Evolutionary conservation across 2,797 vertebrate genomes (phyloP).

Genomic region (Micrastur ruficollis): DNA sequence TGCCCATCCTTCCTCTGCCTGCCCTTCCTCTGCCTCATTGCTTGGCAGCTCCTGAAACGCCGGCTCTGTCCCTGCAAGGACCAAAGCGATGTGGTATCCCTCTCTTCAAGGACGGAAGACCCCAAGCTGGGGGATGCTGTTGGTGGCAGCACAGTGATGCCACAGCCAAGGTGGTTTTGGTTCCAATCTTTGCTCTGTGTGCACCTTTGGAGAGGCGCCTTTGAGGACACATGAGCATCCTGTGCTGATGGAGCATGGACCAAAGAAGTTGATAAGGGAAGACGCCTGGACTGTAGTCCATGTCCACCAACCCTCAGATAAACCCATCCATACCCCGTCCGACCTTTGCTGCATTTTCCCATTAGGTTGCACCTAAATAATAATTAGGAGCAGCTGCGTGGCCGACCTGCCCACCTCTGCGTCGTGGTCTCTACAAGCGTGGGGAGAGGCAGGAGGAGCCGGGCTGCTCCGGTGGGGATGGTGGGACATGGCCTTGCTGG

Average conservation of each 20-base stretch:
- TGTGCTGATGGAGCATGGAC: not conserved
- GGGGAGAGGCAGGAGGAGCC: not conserved
- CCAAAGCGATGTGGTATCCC: accelerated
- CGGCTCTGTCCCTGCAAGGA: not conserved
- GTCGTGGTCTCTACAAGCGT: not conserved
- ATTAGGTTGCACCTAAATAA: too few relatives aligned
- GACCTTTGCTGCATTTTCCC: not conserved
- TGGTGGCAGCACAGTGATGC: accelerated
- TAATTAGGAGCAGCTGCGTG: not conserved
- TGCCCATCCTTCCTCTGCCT: not conserved
- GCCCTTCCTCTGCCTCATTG: too few relatives aligned
- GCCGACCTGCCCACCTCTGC: not conserved
- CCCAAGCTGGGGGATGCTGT: not conserved
- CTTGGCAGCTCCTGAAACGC: not conserved
- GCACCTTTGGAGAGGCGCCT: not conserved
- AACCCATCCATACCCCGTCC: not conserved
- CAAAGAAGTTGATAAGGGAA: too few relatives aligned
- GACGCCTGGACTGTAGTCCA: not conserved
- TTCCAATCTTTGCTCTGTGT: not conserved
- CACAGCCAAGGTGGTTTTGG: not conserved
- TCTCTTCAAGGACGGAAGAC: not conserved
- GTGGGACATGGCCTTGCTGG: not conserved
- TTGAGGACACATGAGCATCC: not conserved
- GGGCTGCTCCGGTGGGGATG: not conserved
- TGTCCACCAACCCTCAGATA: accelerated